These are phyloP conservation scores for Premnoplex brunnescens DNA, from an alignment of 2,797 vertebrate species.

Conservation along the genomic window DNA sequence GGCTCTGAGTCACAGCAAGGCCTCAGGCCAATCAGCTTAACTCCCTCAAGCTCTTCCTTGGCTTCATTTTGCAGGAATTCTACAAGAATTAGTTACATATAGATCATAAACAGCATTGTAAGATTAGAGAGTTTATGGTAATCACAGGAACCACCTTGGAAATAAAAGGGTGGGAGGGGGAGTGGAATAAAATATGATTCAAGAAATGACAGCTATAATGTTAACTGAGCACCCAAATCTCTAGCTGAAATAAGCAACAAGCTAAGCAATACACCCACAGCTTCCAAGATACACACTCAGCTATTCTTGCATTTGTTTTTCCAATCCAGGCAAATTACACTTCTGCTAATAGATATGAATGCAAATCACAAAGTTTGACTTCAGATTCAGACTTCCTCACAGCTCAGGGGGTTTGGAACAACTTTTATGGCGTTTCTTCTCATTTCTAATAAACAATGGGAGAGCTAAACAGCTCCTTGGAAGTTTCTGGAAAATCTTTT, in stretches of 20 bases:
- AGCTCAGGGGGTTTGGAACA: background rate
- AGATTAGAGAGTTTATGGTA: background rate
- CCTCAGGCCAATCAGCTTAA: background rate
- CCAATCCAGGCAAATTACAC: background rate
- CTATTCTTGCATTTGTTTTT: slow-evolving; percentile 37
- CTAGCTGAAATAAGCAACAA: slow-evolving; percentile 11
- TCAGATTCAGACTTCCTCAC: background rate
- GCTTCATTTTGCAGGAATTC: background rate
- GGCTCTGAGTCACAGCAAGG: background rate
- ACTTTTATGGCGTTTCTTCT: background rate
- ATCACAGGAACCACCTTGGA: background rate
- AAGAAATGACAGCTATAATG: background rate
- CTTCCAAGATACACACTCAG: slow-evolving; percentile 27
- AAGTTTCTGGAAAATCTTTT: background rate
- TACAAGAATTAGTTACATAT: background rate
- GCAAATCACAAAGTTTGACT: background rate
- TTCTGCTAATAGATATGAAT: slow-evolving; percentile 12
- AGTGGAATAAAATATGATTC: background rate
- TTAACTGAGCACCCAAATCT: background rate
- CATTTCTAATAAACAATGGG: background rate
- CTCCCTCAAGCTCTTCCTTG: background rate
- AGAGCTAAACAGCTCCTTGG: background rate
- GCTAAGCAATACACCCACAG: background rate
- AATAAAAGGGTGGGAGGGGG: background rate
- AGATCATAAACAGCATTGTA: background rate